phyloP scores from a whole-genome alignment of 2,888 invertebrate species.

The Eumerus sabulonum region DNA sequence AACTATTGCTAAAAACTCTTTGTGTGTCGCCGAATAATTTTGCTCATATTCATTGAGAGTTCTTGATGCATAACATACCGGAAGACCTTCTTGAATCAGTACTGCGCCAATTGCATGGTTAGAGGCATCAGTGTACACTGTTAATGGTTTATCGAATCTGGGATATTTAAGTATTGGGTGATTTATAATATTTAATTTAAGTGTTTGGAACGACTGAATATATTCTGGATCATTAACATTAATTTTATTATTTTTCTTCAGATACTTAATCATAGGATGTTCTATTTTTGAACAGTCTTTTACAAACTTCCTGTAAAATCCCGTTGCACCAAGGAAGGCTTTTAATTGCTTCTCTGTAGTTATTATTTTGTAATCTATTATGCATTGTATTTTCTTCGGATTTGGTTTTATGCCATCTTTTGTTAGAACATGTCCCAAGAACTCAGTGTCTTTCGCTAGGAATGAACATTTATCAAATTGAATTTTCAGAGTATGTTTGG shows the following conservation, averaged over 20 bases:
- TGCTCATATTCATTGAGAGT: constrained; percentile 50
- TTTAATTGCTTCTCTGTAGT: constrained; percentile 44
- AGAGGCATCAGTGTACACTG: constrained; percentile 58
- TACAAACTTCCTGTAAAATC: constrained; percentile 33
- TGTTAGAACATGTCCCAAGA: too few species aligned
- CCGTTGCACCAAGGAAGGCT: constrained; percentile 9
- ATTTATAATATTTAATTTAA: constrained; percentile 39
- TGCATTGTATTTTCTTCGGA: too few species aligned
- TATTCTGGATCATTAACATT: constrained; percentile 57
- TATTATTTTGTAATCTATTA: too few species aligned
- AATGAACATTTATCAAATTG: too few species aligned
- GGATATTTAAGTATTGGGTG: constrained; percentile 60
- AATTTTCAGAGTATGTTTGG: too few species aligned
- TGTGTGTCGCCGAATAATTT: constrained; percentile 50
- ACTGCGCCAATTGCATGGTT: constrained; percentile 52
- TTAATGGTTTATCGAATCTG: constrained; percentile 44
- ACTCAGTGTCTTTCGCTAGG: too few species aligned
- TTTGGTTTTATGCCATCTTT: too few species aligned
- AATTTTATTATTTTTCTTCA: constrained; percentile 56
- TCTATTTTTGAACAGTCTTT: constrained; percentile 47
- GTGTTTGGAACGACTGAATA: constrained; percentile 55
- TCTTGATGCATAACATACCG: constrained; percentile 47
- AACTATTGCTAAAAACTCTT: constrained; percentile 57
- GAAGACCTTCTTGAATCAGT: constrained; percentile 49
- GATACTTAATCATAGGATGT: constrained; percentile 56